Evolutionary conservation across 2,888 invertebrate genomes (phyloP).

Genomic region (Parnassius orleans): DNA sequence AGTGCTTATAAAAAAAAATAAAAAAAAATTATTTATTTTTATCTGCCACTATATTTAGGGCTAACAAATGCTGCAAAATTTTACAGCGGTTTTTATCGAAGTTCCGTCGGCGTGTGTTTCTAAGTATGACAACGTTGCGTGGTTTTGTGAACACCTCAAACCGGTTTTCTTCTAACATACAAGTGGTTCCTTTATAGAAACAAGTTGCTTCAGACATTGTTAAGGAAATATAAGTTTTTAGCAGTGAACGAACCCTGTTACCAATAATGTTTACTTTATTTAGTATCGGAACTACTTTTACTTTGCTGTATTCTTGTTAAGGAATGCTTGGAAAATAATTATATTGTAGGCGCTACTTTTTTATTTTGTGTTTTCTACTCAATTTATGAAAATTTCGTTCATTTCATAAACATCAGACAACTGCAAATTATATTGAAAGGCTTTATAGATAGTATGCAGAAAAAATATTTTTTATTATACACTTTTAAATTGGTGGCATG

Average conservation of each 20-base stretch:
- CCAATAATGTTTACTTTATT: slow-evolving; percentile 30
- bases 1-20: too few relatives aligned
- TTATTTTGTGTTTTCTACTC: slow-evolving; percentile 1
- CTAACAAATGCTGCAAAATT: not conserved
- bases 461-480: too few relatives aligned
- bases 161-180: slow-evolving; percentile 58
- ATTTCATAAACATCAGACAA: too few relatives aligned
- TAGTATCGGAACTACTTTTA: slow-evolving; percentile 51
- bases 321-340: not conserved
- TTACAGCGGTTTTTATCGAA: slow-evolving; percentile 13
- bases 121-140: slow-evolving; percentile 57
- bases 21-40: too few relatives aligned
- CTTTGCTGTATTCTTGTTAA: slow-evolving; percentile 28
- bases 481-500: too few relatives aligned
- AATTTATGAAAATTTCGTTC: not conserved
- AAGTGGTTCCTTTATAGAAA: slow-evolving; percentile 63
- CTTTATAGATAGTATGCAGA: too few relatives aligned
- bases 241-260: slow-evolving; percentile 39
- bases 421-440: too few relatives aligned
- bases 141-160: slow-evolving; percentile 60
- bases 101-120: slow-evolving; percentile 30
- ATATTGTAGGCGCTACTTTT: not conserved
- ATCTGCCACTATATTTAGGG: too few relatives aligned
- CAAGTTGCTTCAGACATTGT: slow-evolving; percentile 61
- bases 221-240: slow-evolving; percentile 41